Evolutionary conservation across 2,888 invertebrate genomes (phyloP).

Genomic region (Cepaea hortensis): DNA sequence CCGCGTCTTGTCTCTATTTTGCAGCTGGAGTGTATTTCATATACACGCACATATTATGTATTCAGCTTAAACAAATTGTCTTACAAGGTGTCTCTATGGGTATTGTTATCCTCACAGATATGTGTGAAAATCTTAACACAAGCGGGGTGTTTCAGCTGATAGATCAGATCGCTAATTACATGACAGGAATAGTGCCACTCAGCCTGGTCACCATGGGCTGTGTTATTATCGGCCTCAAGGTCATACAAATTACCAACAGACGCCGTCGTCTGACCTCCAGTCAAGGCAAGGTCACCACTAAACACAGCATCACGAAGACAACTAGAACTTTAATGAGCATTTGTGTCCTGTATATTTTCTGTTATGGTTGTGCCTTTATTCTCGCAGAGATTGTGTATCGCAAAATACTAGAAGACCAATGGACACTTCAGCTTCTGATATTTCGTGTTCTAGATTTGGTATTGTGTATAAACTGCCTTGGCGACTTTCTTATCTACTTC

Average conservation of each 20-base stretch:
- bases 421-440: background rate
- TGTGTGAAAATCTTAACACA: background rate
- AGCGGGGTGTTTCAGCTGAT: background rate
- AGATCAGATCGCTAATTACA: background rate
- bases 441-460: background rate
- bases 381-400: background rate
- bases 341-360: background rate
- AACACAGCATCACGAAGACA: background rate
- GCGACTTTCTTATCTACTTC: background rate
- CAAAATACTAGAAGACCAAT: background rate
- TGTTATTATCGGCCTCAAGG: background rate
- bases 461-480: background rate
- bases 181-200: background rate
- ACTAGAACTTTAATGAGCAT: conserved; percentile 1
- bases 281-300: background rate
- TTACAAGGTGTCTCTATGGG: background rate
- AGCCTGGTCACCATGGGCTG: background rate
- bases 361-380: background rate
- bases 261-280: background rate
- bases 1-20: background rate
- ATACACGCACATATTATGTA: background rate
- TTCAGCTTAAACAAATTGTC: background rate
- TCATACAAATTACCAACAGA: background rate
- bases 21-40: background rate
- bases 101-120: background rate